phyloP scores from a whole-genome alignment of 2,797 vertebrate species.

The Esox lucius region DNA sequence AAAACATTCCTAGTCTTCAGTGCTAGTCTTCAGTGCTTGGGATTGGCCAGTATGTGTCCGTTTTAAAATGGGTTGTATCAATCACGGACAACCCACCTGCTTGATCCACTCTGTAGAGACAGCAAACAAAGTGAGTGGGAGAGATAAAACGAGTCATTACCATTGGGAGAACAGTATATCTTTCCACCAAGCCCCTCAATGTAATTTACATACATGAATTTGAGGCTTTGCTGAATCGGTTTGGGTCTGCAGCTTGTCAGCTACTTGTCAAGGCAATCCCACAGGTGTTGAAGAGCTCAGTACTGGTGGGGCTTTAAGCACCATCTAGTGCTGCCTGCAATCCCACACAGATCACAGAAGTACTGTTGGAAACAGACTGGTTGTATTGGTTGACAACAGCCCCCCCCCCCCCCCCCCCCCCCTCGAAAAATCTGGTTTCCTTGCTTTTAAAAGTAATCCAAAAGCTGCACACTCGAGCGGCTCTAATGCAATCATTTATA shows the following conservation, averaged over 20 bases:
- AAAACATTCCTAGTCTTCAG: neutral
- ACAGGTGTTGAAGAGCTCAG: neutral
- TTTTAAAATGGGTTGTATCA: conserved; percentile 5
- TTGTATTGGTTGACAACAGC: too few species aligned
- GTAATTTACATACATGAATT: neutral
- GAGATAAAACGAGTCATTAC: neutral
- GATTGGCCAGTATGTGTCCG: too few species aligned
- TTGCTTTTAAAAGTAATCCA: too few species aligned
- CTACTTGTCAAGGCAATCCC: neutral
- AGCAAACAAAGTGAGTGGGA: neutral
- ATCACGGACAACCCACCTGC: conserved; percentile 1
- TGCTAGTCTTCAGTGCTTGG: too few species aligned
- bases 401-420: too few species aligned
- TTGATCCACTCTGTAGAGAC: neutral
- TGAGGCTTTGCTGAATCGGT: neutral
- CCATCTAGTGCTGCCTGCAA: neutral
- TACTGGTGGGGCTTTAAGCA: neutral
- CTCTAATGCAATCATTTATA: too few species aligned
- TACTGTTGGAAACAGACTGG: neutral
- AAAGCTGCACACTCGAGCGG: too few species aligned
- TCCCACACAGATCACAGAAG: neutral
- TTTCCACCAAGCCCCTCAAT: neutral
- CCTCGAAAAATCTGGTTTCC: too few species aligned
- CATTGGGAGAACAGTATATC: neutral
- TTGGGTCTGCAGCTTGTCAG: neutral